Conservation (phyloP, 2,797 vertebrate genomes). For the Florisuga fusca region DNA sequence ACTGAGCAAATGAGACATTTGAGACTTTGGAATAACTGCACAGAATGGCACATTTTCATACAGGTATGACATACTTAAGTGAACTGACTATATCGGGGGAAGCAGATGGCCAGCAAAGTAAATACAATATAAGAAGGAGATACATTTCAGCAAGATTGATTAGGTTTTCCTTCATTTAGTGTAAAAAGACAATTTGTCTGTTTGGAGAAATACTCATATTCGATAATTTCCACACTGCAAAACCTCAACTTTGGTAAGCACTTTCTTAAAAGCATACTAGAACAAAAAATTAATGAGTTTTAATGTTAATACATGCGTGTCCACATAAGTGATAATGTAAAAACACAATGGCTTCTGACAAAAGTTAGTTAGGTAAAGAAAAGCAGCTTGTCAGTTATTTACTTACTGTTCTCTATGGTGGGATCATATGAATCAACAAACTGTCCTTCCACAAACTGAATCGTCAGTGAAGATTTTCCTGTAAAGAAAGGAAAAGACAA, state of each 20-base stretch:
- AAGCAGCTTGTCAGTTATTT: background rate
- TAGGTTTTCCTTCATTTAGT: background rate
- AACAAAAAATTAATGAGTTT: background rate
- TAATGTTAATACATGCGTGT: background rate
- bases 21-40: background rate
- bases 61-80: background rate
- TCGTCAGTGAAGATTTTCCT: conserved; percentile 99
- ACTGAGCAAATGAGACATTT: background rate
- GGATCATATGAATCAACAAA: conserved; percentile 99
- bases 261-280: background rate
- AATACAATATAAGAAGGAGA: background rate
- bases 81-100: background rate
- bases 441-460: conserved; percentile 99
- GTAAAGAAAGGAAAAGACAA: conserved; percentile 51
- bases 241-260: background rate
- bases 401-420: conserved; percentile 99
- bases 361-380: background rate
- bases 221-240: background rate
- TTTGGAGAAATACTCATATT: background rate
- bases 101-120: background rate
- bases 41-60: background rate
- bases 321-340: background rate
- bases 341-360: background rate
- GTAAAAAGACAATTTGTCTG: background rate
- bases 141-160: background rate